Base-by-base conservation (phyloP, 2,113 vertebrate species). In the Clinocottus analis region DNA sequence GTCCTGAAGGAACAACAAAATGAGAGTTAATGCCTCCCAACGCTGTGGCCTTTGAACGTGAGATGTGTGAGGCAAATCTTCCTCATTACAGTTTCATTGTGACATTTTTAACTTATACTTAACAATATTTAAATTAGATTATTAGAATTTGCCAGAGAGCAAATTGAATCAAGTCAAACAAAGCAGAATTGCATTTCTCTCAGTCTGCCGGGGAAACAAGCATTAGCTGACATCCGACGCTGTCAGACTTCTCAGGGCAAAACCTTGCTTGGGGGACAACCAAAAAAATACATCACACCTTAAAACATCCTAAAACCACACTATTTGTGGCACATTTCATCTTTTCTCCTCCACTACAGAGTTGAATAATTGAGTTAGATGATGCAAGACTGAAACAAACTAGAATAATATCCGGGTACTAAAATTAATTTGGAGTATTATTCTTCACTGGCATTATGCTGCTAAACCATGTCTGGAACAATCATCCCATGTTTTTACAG, bases 91-190 rank as follows among this genome's bases (percentile, higher is more conserved):
- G 3, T 23, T 70, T 55, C 41, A 75, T 43, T 77, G 41, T 79
- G 79, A 88, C 90, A 85, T 84, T 90, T 90, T 78, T 82, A 87
- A 65, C 65, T 69, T n/a, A n/a, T n/a, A n/a, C n/a, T 66, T 25
- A 81, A 81, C 85, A 83, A 82, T 73, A 86, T 83, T 80, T 70
- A 75, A 39, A 86, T 81, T n/a, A 8, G 49, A 77, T 87, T 81
- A 93, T 80, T 70, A 77, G 63, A 83, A 87, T 86, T 79, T 85
- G 80, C 80, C 43, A 79, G 64, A 77, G 68, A 47, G 76, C 47
- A 87, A 89, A 93, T 88, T 85, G 59, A 83, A 92, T 91, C 76
- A 89, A 21, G 60, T 79, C 59, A 77, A 78, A 86, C 87, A 8
- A 91, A 71, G 59, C 2, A 49, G 25, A 83, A 85, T 91, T 87